These are phyloP conservation scores for Salvelinus namaycush DNA, from an alignment of 2,113 vertebrate genomes.

Conservation along the genomic window DNA sequence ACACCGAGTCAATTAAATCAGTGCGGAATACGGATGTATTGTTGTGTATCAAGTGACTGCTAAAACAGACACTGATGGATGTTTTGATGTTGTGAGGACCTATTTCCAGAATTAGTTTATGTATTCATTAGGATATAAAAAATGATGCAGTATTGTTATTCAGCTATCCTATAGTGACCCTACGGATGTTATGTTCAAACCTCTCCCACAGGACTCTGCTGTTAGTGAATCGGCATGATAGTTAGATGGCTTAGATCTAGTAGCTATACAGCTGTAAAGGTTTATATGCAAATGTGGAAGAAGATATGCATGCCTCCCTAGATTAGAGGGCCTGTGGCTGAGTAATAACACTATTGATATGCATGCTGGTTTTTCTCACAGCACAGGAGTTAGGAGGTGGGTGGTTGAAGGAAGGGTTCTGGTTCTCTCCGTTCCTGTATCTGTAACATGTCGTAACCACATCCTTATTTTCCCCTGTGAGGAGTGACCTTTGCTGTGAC, in stretches of 20 bases:
- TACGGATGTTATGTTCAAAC: background rate
- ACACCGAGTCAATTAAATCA: background rate
- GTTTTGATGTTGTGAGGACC: background rate
- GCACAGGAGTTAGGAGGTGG: background rate
- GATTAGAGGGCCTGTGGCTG: background rate
- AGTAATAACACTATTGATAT: constrained; percentile 5
- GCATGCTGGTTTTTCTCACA: background rate
- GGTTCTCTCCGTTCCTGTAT: constrained; percentile 37
- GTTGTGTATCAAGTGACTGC: background rate
- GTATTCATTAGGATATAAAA: background rate
- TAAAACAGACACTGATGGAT: background rate
- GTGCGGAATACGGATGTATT: background rate
- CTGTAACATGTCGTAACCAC: constrained; percentile 43
- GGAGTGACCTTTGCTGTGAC: constrained; percentile 41
- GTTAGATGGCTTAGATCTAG: background rate
- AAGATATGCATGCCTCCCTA: background rate
- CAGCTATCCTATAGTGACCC: background rate
- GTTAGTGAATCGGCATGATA: background rate
- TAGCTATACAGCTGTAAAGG: background rate
- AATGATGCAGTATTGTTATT: background rate
- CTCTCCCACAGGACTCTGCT: background rate
- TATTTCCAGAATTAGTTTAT: background rate
- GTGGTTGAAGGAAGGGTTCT: background rate
- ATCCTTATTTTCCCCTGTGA: constrained; percentile 54
- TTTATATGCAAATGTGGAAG: background rate